phyloP scores from a whole-genome alignment of 2,797 vertebrate species.

The Coranthus polyacanthus region DNA sequence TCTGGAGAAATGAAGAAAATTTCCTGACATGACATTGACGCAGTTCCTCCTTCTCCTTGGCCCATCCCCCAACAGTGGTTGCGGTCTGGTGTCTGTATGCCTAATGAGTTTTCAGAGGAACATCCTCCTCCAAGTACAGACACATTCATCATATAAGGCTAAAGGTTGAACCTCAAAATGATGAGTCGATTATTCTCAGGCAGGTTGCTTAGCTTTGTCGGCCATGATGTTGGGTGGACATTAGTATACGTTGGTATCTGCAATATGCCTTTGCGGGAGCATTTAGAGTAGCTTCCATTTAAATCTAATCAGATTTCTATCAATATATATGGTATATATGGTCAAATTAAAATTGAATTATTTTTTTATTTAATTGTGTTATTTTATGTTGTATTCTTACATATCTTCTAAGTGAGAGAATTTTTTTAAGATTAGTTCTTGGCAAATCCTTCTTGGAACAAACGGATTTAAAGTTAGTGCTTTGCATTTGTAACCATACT shows the following conservation, averaged over 20 bases:
- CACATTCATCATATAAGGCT: slow-evolving; percentile 75
- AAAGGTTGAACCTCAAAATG: slow-evolving; percentile 63
- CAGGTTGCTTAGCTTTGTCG: slow-evolving; percentile 5
- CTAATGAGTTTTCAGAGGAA: slow-evolving; percentile 63
- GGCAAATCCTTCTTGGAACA: neutral
- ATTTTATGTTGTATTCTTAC: neutral
- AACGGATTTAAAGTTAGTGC: neutral
- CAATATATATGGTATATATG: neutral
- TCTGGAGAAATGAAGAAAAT: slow-evolving; percentile 16
- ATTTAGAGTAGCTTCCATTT: neutral
- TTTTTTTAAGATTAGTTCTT: neutral
- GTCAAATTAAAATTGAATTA: too few species aligned
- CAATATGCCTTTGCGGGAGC: slow-evolving; percentile 1
- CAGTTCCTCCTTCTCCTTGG: slow-evolving; percentile 21
- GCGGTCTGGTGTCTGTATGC: slow-evolving; percentile 61
- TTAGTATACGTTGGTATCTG: neutral
- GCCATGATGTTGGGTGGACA: slow-evolving; percentile 5
- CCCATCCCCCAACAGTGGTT: slow-evolving; percentile 64
- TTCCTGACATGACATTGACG: slow-evolving; percentile 51
- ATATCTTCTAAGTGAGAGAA: neutral
- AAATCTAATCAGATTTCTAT: neutral
- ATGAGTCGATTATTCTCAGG: slow-evolving; percentile 70
- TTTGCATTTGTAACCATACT: neutral
- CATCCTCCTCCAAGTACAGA: slow-evolving; percentile 58
- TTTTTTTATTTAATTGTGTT: neutral